Conservation (phyloP, 2,888 invertebrate species). For the Hypomecis punctinalis region DNA sequence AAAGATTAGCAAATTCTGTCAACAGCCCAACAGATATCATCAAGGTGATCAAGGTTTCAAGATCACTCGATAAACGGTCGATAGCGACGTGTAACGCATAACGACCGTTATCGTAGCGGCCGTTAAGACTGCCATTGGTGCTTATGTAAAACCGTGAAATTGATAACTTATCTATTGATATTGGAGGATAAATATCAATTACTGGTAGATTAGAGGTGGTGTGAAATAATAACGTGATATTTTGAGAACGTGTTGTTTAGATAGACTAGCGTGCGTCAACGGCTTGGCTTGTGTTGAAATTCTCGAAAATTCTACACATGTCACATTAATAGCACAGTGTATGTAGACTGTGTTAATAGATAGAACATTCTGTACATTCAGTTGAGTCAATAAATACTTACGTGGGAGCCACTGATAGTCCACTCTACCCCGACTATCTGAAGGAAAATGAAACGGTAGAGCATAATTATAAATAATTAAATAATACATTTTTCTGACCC, state of each 20-base stretch:
- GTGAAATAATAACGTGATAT: slow-evolving; percentile 14
- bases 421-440: too few relatives aligned
- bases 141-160: slow-evolving; percentile 47
- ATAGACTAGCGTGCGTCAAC: neutral
- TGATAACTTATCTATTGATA: slow-evolving; percentile 40
- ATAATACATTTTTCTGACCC: too few relatives aligned
- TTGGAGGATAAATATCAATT: slow-evolving; percentile 14
- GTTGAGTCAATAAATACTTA: too few relatives aligned
- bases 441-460: too few relatives aligned
- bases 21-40: slow-evolving; percentile 40
- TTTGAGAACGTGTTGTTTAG: neutral
- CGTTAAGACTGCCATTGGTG: slow-evolving; percentile 52
- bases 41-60: slow-evolving; percentile 31
- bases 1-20: slow-evolving; percentile 25
- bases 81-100: slow-evolving; percentile 56
- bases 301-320: slow-evolving; percentile 5
- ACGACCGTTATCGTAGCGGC: slow-evolving; percentile 55
- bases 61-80: slow-evolving; percentile 58
- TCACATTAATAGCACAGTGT: too few relatives aligned
- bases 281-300: neutral
- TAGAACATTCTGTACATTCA: too few relatives aligned
- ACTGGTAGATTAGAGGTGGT: slow-evolving; percentile 4
- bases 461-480: too few relatives aligned
- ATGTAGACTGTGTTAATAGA: too few relatives aligned
- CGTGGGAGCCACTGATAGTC: too few relatives aligned